phyloP scores from a whole-genome alignment of 2,113 vertebrate genomes.

The Aegithalos caudatus region DNA sequence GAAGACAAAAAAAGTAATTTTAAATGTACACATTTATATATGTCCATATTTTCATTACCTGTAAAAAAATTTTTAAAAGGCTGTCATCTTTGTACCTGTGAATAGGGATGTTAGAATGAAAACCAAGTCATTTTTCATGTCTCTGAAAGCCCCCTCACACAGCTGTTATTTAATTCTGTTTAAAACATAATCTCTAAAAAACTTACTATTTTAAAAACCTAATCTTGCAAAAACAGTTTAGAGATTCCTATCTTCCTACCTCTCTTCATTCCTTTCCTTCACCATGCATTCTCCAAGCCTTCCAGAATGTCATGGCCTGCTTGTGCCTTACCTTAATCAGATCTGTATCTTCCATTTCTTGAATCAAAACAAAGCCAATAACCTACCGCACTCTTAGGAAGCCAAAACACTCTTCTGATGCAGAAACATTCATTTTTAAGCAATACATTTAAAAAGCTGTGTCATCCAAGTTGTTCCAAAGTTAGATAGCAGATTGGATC shows the following conservation, averaged over 20 bases:
- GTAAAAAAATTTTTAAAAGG: rapidly evolving
- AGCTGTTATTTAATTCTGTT: background rate
- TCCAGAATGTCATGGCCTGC: background rate
- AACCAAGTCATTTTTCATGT: background rate
- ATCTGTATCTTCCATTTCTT: background rate
- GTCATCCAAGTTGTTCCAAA: background rate
- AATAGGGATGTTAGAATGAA: background rate
- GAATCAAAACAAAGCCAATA: background rate
- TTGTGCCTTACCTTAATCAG: background rate
- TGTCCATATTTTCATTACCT: background rate
- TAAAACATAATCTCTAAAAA: background rate
- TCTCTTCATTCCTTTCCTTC: background rate
- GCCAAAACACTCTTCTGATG: background rate
- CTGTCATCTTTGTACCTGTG: background rate
- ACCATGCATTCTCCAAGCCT: background rate
- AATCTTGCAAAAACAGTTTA: background rate
- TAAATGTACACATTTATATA: background rate
- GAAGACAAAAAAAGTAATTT: background rate
- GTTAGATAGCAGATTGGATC: background rate
- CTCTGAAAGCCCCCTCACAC: background rate
- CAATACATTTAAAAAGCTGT: background rate
- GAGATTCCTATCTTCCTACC: background rate
- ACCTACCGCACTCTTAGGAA: background rate
- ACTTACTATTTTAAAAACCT: background rate
- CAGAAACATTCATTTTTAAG: background rate